These are phyloP conservation scores for Linurgus olivaceus DNA, from an alignment of 2,797 vertebrate species.

Conservation along the genomic window DNA sequence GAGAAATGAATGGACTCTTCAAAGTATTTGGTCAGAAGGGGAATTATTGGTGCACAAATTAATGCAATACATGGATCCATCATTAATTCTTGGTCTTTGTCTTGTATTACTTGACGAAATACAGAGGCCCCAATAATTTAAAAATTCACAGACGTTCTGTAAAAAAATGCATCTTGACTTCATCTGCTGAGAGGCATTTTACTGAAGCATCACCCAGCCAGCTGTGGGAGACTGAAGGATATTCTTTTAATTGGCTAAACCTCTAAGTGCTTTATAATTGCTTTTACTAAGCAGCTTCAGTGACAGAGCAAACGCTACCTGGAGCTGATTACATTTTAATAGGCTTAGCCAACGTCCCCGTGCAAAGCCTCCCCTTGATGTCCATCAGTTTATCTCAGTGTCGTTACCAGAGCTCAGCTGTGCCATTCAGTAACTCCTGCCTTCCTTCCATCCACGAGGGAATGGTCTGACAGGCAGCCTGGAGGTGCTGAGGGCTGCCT, in stretches of 20 bases:
- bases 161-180: background rate
- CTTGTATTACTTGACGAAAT: background rate
- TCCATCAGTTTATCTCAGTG: background rate
- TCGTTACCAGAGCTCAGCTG: background rate
- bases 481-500: background rate
- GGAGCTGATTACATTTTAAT: background rate
- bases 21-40: background rate
- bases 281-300: slow-evolving; percentile 25
- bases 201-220: background rate
- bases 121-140: background rate
- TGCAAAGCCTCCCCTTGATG: background rate
- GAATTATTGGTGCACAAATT: background rate
- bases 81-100: background rate
- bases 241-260: slow-evolving; percentile 30
- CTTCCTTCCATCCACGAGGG: background rate
- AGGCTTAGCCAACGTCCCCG: background rate
- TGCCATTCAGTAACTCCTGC: background rate
- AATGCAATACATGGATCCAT: background rate
- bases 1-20: background rate
- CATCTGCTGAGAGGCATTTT: background rate
- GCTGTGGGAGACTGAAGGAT: background rate
- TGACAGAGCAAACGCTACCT: background rate
- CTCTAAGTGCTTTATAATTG: slow-evolving; percentile 23
- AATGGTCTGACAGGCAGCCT: background rate
- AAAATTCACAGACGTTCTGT: background rate